phyloP scores from a whole-genome alignment of 2,113 vertebrate species.

The Piaya cayana region DNA sequence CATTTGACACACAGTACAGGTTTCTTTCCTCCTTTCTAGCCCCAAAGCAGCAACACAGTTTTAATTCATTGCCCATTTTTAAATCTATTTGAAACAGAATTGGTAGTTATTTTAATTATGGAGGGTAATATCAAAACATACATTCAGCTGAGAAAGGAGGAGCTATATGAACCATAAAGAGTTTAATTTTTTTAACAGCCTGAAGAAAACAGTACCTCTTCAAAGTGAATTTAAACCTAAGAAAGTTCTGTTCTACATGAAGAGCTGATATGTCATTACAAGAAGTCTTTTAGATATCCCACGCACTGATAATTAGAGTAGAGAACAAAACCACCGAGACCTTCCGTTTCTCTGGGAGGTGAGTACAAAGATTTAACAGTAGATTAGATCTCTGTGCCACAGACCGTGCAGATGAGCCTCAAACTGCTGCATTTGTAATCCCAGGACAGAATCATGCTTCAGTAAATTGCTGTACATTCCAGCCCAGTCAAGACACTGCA shows the following conservation, averaged over 20 bases:
- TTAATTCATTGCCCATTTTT: background rate
- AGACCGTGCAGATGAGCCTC: background rate
- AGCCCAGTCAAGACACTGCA: background rate
- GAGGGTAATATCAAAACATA: background rate
- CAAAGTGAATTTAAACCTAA: background rate
- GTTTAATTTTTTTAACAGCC: background rate
- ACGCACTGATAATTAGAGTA: background rate
- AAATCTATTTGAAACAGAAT: background rate
- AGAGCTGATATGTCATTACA: background rate
- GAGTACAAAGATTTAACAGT: background rate
- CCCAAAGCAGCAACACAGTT: background rate
- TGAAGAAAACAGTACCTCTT: background rate
- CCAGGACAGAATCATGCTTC: background rate
- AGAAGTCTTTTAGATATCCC: background rate
- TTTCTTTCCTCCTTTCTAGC: background rate
- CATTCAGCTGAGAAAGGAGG: background rate
- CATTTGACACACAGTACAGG: accelerated
- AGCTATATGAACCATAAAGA: background rate
- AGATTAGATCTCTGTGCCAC: background rate
- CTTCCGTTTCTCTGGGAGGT: background rate
- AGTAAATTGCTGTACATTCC: background rate
- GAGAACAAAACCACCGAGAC: background rate
- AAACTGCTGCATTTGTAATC: background rate
- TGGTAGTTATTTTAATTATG: background rate
- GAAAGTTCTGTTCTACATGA: background rate